Conservation (phyloP, 2,797 vertebrate species). For the Phoxinus dragarum region DNA sequence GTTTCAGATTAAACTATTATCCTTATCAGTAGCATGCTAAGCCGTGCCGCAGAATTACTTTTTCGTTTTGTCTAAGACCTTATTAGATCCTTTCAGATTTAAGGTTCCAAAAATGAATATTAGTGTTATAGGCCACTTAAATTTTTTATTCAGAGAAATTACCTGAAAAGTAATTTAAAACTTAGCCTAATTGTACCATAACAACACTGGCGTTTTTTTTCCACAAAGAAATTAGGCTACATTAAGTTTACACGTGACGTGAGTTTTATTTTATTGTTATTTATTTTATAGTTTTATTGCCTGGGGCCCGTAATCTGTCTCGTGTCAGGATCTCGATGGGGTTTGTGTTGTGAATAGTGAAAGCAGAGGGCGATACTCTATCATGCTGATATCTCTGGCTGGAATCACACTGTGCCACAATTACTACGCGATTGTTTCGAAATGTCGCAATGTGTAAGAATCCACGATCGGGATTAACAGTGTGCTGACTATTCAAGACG, state of each 20-base stretch:
- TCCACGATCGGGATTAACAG: constrained; percentile 13
- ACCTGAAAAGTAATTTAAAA: neutral
- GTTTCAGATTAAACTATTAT: neutral
- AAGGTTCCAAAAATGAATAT: neutral
- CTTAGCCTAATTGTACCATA: no score
- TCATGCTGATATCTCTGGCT: constrained; percentile 40
- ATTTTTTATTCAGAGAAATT: neutral
- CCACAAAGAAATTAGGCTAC: neutral
- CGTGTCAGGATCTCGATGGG: constrained; percentile 20
- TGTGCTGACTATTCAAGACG: neutral
- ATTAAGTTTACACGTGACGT: neutral
- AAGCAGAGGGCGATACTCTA: constrained; percentile 27
- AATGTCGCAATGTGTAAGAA: constrained; percentile 20
- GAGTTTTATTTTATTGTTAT: neutral
- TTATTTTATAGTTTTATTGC: neutral
- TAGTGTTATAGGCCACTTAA: neutral
- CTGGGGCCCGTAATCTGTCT: constrained; percentile 3
- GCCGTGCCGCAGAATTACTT: neutral
- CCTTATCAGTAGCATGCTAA: neutral
- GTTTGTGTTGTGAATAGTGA: constrained; percentile 37
- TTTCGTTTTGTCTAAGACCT: neutral
- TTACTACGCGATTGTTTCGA: constrained; percentile 43
- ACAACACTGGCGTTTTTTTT: neutral
- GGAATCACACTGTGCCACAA: constrained; percentile 47
- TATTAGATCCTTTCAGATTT: neutral